Percentiles rank a stretch among this genome's conserved stretches.
These are phyloP conservation scores for Sturnus vulgaris DNA, from an alignment of 2,113 vertebrate species.

Conservation along the genomic window DNA sequence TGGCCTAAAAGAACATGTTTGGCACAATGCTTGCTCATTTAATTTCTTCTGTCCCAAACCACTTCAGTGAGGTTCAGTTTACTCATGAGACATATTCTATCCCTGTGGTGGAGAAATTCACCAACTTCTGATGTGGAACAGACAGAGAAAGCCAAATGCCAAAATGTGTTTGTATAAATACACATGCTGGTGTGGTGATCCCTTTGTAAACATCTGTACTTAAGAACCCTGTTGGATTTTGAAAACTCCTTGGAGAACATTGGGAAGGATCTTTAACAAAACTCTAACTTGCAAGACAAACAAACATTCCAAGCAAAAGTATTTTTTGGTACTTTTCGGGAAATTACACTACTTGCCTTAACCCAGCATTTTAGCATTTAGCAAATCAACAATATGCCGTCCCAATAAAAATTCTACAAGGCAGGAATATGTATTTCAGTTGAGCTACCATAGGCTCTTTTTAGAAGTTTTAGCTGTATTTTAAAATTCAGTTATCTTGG, in stretches of 20 bases:
- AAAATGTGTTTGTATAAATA: conserved; percentile 38
- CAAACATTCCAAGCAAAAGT: background rate
- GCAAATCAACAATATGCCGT: background rate
- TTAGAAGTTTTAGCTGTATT: background rate
- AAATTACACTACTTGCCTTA: background rate
- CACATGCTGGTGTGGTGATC: background rate
- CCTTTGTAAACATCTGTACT: conserved; percentile 24
- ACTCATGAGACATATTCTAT: conserved; percentile 39
- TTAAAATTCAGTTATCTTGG: background rate
- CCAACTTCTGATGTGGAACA: conserved; percentile 56
- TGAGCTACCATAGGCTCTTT: background rate
- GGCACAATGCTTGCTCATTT: conserved; percentile 10
- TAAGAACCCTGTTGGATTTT: background rate
- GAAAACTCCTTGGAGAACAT: background rate
- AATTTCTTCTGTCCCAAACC: conserved; percentile 50
- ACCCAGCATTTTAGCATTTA: background rate
- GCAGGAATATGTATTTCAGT: background rate
- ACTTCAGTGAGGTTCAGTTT: conserved; percentile 61
- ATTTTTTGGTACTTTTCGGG: background rate
- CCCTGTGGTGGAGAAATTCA: conserved; percentile 39
- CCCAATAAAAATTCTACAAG: background rate
- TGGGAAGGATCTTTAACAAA: background rate
- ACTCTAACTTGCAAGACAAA: background rate
- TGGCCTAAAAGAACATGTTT: conserved; percentile 35
- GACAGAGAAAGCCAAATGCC: conserved; percentile 13